These are phyloP conservation scores for Heterochromis multidens DNA, from an alignment of 2,113 vertebrate genomes.

Conservation along the genomic window DNA sequence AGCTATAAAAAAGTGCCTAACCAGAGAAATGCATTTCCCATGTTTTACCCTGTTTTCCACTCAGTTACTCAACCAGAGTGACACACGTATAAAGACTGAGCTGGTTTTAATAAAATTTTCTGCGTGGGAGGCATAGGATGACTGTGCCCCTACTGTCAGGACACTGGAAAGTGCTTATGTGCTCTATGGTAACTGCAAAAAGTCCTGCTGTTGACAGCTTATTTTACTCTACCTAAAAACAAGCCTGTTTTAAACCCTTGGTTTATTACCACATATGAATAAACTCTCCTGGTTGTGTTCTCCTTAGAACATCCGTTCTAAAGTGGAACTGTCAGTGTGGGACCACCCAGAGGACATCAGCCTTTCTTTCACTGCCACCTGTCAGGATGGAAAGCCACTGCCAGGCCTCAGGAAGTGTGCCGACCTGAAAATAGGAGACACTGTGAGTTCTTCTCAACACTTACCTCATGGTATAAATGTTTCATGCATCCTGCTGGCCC, in stretches of 20 bases:
- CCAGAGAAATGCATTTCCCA: background rate
- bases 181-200: background rate
- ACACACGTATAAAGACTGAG: background rate
- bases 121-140: background rate
- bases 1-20: conserved; percentile 17
- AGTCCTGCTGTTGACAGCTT: background rate
- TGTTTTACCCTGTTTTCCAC: conserved; percentile 14
- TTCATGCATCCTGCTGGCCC: background rate
- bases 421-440: conserved; percentile 94
- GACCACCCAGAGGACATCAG: conserved; percentile 92
- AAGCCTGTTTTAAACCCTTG: background rate
- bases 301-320: conserved; percentile 92
- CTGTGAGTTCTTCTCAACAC: conserved; percentile 77
- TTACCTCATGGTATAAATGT: background rate
- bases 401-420: conserved; percentile 89
- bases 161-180: no score
- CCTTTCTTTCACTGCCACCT: conserved; percentile 90
- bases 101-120: background rate
- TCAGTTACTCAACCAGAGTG: background rate
- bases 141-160: background rate
- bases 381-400: conserved; percentile 88
- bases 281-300: background rate
- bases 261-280: background rate
- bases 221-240: background rate
- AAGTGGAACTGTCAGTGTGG: conserved; percentile 94